phyloP scores from a whole-genome alignment of 2,888 invertebrate species.

The Parascotia fuliginaria region DNA sequence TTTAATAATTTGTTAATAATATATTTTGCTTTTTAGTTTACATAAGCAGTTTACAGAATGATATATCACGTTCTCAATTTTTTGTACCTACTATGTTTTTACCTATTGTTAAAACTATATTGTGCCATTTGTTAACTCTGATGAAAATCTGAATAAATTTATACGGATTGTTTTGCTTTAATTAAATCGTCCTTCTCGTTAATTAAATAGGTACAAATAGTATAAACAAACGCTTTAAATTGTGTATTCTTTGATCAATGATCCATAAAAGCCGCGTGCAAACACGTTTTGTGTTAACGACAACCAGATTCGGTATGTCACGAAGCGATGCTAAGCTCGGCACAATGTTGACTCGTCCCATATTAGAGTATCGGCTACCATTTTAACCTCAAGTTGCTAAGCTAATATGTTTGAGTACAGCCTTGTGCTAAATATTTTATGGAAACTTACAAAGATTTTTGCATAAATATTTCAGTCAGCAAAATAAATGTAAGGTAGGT shows the following conservation, averaged over 20 bases:
- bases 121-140: neutral
- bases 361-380: neutral
- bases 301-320: constrained; percentile 1
- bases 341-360: no score
- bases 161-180: neutral
- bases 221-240: neutral
- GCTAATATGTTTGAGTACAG: neutral
- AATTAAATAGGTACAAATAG: neutral
- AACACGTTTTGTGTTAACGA: constrained; percentile 4
- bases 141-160: constrained; percentile 1
- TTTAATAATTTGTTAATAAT: no score
- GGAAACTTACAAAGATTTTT: neutral
- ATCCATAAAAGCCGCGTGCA: neutral
- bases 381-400: neutral
- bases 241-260: neutral
- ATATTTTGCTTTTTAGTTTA: no score
- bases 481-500: neutral
- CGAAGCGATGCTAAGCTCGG: neutral
- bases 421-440: neutral
- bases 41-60: no score
- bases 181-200: neutral
- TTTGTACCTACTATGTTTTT: no score
- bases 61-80: no score
- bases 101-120: neutral
- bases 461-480: neutral